Base-by-base conservation (phyloP, 2,888 invertebrate species). In the Drosophila quinaria region DNA sequence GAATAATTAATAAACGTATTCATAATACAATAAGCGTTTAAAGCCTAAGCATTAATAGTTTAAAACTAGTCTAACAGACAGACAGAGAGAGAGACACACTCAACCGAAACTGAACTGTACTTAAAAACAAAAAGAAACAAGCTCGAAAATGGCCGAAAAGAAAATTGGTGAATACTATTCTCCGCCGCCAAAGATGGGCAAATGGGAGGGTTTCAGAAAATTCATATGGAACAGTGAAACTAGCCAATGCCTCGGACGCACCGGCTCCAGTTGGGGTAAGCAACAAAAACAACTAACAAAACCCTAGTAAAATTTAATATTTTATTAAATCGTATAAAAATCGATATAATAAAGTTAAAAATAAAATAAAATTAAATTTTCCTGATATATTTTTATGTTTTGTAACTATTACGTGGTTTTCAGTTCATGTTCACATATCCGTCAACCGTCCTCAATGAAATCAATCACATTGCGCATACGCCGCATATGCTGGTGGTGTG, bases 191-290 rank as follows among this genome's bases (percentile, higher is more conserved):
- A 96, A 96, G 92, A 94, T 97, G 89, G 96, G 96, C 82, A 95
- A 95, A 95, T 97, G 97, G 97, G 96, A 97, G 93, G 94, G 95
- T 90, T 96, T 97, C 94, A 95, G 94, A 93, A 94, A 95, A 91
- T 98, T 98, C 94, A 93, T 98, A 83, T 98, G 96, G 96, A 97
- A 98, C 94, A 95, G 97, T 87, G 97, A 98, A 93, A 98, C 97
- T 74, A 96, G 96, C 91, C 97, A 97, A 94, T 96, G 98, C 93
- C 94, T 98, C 88, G 98, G 98, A 89, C 95, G 98, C 89, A 98
- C 97, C 75, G 98, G 97, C 88, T 94, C 96, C 91, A 98, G 97
- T 94, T 98, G 98, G 98, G 97, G 98, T 98, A 93, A 97, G 97
- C 96, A 73, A 5, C 9, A 37, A 6, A 56, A 37, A 17, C 11